Evolutionary conservation across 2,797 vertebrate genomes (phyloP).

Genomic region (Sebastes vulpes): DNA sequence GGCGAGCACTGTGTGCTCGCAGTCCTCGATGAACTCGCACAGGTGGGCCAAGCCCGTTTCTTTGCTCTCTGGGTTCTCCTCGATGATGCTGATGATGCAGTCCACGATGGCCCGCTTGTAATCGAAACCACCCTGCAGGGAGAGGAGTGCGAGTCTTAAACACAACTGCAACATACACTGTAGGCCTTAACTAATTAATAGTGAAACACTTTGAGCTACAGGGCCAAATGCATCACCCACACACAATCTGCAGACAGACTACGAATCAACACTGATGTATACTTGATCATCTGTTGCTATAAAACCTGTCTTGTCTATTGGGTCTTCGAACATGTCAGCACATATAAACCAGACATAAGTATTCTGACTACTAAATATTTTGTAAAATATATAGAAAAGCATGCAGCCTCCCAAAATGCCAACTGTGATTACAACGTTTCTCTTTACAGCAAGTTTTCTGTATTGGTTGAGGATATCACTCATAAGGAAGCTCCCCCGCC

Average conservation of each 20-base stretch:
- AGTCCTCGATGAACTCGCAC: slow-evolving; percentile 99
- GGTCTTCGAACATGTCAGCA: neutral
- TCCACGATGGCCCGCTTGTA: slow-evolving; percentile 99
- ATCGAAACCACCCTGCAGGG: slow-evolving; percentile 95
- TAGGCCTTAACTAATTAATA: neutral
- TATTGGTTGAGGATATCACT: neutral
- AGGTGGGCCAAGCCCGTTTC: slow-evolving; percentile 97
- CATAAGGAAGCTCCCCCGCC: neutral
- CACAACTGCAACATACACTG: neutral
- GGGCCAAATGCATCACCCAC: neutral
- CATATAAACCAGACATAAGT: neutral
- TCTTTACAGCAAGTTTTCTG: neutral
- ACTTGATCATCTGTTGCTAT: neutral
- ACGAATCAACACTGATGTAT: neutral
- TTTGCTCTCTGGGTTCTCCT: slow-evolving; percentile 97
- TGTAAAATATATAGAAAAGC: neutral
- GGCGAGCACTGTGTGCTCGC: slow-evolving; percentile 96
- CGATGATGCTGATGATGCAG: slow-evolving; percentile 97
- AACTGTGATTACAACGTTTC: neutral
- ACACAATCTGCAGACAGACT: neutral
- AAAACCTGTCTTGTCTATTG: neutral
- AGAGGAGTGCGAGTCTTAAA: neutral
- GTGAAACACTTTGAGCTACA: neutral
- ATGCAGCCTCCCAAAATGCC: neutral
- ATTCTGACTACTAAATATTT: neutral